phyloP scores from a whole-genome alignment of 2,113 vertebrate genomes.

The Greenwoodochromis staneri region DNA sequence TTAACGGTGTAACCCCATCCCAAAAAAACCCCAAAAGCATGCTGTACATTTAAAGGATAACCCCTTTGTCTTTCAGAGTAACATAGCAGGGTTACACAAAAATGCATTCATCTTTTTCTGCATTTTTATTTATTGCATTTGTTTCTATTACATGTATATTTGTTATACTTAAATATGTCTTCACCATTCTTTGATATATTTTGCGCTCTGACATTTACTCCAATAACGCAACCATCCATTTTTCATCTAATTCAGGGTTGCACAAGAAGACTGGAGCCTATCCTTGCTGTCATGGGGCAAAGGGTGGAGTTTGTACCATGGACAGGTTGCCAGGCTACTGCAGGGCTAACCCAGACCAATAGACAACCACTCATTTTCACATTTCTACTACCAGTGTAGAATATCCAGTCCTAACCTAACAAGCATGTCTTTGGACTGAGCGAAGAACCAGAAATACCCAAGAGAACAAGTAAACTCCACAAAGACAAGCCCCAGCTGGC shows the following conservation, averaged over 20 bases:
- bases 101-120: neutral
- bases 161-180: neutral
- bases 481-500: neutral
- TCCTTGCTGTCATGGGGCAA: neutral
- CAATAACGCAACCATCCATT: neutral
- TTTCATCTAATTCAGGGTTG: neutral
- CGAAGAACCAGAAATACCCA: neutral
- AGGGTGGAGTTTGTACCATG: neutral
- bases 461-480: neutral
- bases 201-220: neutral
- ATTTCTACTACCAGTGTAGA: neutral
- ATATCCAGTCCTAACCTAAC: neutral
- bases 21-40: rapidly evolving
- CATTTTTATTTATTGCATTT: neutral
- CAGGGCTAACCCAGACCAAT: neutral
- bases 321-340: neutral
- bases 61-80: neutral
- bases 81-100: neutral
- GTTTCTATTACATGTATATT: neutral
- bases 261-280: neutral
- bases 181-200: neutral
- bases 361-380: neutral
- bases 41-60: neutral
- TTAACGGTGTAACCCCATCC: neutral
- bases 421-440: neutral